Conservation (phyloP, 1,140 invertebrate genomes). For the Ips typographus region DNA sequence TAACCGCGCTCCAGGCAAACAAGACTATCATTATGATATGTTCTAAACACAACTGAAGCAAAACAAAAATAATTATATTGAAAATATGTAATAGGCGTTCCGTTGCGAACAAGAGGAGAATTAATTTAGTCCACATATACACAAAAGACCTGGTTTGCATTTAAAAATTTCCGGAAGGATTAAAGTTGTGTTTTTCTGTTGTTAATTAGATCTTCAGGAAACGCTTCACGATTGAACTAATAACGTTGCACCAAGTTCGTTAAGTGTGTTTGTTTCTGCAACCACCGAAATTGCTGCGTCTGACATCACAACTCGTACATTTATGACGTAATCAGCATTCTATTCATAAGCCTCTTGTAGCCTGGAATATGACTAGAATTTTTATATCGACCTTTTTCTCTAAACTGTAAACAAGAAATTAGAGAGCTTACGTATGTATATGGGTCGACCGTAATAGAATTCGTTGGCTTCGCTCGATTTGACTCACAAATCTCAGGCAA, state of each 20-base stretch:
- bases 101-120: no score
- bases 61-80: no score
- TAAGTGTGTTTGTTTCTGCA: slow-evolving; percentile 34
- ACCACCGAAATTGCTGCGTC: slow-evolving; percentile 20
- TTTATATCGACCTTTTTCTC: background rate
- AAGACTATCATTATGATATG: no score
- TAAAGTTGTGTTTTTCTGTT: slow-evolving; percentile 11
- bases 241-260: slow-evolving; percentile 34
- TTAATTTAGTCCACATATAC: no score
- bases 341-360: slow-evolving; percentile 18
- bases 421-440: background rate
- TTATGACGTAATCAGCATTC: slow-evolving; percentile 35
- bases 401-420: background rate
- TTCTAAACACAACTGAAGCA: no score
- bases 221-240: slow-evolving; percentile 15
- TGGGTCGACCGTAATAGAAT: slow-evolving; percentile 1
- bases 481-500: slow-evolving; percentile 22
- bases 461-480: slow-evolving; percentile 13
- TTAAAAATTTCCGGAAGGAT: background rate
- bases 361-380: background rate
- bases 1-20: no score
- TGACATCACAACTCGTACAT: slow-evolving; percentile 32
- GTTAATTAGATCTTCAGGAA: slow-evolving; percentile 23
- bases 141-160: background rate
- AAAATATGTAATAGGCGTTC: no score